Evolutionary conservation across 2,113 vertebrate species (phyloP).

Genomic region (Nanger granti): DNA sequence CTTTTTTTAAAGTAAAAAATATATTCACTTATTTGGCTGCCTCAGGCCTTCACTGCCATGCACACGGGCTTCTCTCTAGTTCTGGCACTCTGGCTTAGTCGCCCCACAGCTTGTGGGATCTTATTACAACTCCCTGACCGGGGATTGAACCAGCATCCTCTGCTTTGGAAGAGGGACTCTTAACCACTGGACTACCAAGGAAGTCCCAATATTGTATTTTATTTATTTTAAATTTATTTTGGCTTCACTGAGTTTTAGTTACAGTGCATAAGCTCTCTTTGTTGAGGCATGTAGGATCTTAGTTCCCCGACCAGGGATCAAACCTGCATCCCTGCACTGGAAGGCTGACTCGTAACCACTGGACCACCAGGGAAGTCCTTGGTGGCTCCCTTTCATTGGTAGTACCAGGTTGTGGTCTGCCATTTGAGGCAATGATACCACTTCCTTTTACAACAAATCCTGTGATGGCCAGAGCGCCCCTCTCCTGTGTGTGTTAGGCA

Average conservation of each 20-base stretch:
- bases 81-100: background rate
- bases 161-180: background rate
- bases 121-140: background rate
- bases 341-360: background rate
- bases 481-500: background rate
- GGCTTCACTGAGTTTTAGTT: background rate
- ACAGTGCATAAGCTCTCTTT: background rate
- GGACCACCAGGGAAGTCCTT: background rate
- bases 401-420: background rate
- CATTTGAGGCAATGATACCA: background rate
- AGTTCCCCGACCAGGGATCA: background rate
- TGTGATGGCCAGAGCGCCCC: no score
- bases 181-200: background rate
- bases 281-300: background rate
- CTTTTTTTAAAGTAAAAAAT: background rate
- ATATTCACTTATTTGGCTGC: background rate
- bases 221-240: background rate
- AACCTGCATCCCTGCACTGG: background rate
- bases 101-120: background rate
- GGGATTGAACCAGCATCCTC: background rate
- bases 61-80: background rate
- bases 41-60: background rate
- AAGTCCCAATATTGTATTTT: background rate
- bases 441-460: background rate
- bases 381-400: rapidly evolving